Evolutionary conservation across 37 sponge, comb jelly and placozoan species (phyloP), one percentile per base, ranked within the genome.

Genomic region (Ianthella basta): DNA sequence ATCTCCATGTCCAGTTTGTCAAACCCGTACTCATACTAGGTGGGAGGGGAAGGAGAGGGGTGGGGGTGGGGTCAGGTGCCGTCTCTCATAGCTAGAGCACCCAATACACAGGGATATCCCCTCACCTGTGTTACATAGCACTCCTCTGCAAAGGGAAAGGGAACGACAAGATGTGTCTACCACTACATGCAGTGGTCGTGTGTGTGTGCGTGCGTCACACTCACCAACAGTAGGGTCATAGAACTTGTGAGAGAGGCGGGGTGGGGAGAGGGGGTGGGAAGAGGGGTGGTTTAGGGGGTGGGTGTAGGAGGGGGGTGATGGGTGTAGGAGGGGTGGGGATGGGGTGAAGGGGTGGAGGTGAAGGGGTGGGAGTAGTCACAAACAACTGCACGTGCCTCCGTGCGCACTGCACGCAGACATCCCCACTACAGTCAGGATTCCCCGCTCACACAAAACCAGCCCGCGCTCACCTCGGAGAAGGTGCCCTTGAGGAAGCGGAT

Each of bases 161-260:
- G 65, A 63, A 5, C 68, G 55, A 27, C 8, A 83, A 32, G 61
- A 16, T 25, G 23, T 56, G 6, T 59, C 73, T 61, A 34, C 29
- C 27, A 33, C 27, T 30, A 4, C 44, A 68, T 0, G 30, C 13
- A 34, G 59, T 55, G 3, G 4, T 16, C 3, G 23, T 6, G 15
- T 56, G 87, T 33, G 81, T 0, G 78, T 6, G 29, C 24, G 24
- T 70, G 23, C 4, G 33, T 39, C 12, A 15, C 12, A 75, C 90
- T 91, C 80, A 92, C 93, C 91, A 32, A 95, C 85, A 33, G 96
- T 96, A n/a, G 93, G 93, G 77, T 95, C 96, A 63, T 95, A 95
- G 63, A 83, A 90, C 96, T 94, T 63, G 8, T 8, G 32, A 80
- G 56, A 74, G 35, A 44, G 50, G 50, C 3, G 50, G 50, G 50